These are phyloP conservation scores for Adelognathus sp. DNA, from an alignment of 2,888 invertebrate genomes.

Conservation along the genomic window DNA sequence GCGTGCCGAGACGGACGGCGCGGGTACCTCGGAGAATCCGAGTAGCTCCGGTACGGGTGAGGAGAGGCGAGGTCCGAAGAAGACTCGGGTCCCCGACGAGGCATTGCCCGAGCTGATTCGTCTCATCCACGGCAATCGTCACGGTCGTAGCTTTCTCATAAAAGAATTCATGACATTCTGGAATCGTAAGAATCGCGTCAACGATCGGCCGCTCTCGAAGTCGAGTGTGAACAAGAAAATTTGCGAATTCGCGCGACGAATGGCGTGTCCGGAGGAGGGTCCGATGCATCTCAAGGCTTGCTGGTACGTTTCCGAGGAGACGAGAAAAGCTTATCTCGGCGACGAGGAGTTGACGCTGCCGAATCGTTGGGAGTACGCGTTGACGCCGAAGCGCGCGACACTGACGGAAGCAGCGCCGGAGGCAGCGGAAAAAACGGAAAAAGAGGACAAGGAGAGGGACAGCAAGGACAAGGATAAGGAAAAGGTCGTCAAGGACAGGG, in stretches of 20 bases:
- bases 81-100: constrained; percentile 80
- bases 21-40: constrained; percentile 4
- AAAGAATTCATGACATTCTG: constrained; percentile 86
- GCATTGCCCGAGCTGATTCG: constrained; percentile 86
- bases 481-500: constrained; percentile 65
- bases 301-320: constrained; percentile 85
- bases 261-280: constrained; percentile 83
- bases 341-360: constrained; percentile 81
- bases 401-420: constrained; percentile 51
- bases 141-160: constrained; percentile 83
- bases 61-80: constrained; percentile 70
- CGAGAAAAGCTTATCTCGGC: constrained; percentile 83
- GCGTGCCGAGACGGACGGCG: constrained; percentile 60
- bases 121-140: constrained; percentile 86
- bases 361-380: constrained; percentile 84
- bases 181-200: constrained; percentile 78
- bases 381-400: constrained; percentile 66
- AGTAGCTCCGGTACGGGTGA: constrained; percentile 11
- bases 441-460: constrained; percentile 59
- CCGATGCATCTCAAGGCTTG: constrained; percentile 83
- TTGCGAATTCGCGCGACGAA: constrained; percentile 85
- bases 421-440: constrained; percentile 57
- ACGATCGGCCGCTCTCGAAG: constrained; percentile 79
- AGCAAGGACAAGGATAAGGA: constrained; percentile 57
- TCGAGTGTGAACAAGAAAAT: constrained; percentile 82